Percentiles rank a stretch among this genome's conserved stretches.
phyloP scores from a whole-genome alignment of 2,113 vertebrate species.

The Gymnocephalus cernua region DNA sequence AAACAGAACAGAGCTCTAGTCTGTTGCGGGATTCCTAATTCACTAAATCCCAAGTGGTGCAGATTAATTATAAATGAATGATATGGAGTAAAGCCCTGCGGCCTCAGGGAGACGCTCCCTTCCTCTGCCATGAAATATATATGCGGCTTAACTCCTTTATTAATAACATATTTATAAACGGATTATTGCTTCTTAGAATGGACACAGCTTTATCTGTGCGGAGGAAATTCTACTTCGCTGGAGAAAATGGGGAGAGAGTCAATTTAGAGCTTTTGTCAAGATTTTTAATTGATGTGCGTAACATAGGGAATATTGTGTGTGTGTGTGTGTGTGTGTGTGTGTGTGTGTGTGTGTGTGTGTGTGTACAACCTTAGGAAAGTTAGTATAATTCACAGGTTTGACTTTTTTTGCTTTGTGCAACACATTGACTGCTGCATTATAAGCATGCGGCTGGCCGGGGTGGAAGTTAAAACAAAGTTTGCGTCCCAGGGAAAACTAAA shows the following conservation, averaged over 20 bases:
- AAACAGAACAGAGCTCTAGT: constrained; percentile 51
- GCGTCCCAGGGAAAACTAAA: too few relatives aligned
- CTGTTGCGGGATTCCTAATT: constrained; percentile 75
- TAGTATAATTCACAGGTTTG: neutral
- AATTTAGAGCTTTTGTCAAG: constrained; percentile 20
- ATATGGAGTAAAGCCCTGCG: constrained; percentile 76
- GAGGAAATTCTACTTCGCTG: constrained; percentile 37
- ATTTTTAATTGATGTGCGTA: constrained; percentile 26
- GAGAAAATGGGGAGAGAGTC: constrained; percentile 3
- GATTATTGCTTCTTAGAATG: constrained; percentile 79
- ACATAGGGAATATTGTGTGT: neutral
- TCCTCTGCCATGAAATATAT: constrained; percentile 83
- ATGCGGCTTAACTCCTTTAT: constrained; percentile 82
- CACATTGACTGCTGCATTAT: too few relatives aligned
- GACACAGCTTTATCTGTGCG: constrained; percentile 67
- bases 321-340: neutral
- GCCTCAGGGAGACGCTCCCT: constrained; percentile 73
- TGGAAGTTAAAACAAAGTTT: too few relatives aligned
- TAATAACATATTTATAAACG: constrained; percentile 84
- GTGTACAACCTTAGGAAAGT: neutral
- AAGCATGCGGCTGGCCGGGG: too few relatives aligned
- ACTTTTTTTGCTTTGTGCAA: neutral
- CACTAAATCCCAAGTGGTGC: constrained; percentile 75
- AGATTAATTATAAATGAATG: constrained; percentile 85
- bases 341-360: constrained; percentile 1